Percentiles rank a stretch among this genome's conserved stretches.
These are phyloP conservation scores for Cerastoderma edule DNA, from an alignment of 2,888 invertebrate species.

Conservation along the genomic window DNA sequence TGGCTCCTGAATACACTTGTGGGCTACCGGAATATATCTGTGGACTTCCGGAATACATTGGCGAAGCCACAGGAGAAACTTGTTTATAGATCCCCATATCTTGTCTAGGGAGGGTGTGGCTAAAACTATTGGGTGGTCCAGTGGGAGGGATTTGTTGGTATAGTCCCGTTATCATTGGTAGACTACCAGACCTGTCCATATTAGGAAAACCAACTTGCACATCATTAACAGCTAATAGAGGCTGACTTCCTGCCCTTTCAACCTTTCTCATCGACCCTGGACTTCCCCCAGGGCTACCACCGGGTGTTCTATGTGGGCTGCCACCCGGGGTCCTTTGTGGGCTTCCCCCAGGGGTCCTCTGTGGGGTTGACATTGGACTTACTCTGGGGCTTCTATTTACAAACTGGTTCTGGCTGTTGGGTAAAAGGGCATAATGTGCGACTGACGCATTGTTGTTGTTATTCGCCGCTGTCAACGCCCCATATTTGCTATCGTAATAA, in stretches of 20 bases:
- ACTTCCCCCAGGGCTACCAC: slow-evolving; percentile 68
- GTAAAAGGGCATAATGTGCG: slow-evolving; percentile 21
- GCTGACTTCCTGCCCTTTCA: slow-evolving; percentile 79
- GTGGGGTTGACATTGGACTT: slow-evolving; percentile 32
- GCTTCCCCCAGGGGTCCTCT: slow-evolving; percentile 19
- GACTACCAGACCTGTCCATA: slow-evolving; percentile 83
- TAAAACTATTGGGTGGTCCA: slow-evolving; percentile 7
- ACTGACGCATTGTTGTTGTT: not conserved
- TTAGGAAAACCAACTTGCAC: slow-evolving; percentile 38
- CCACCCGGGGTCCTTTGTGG: slow-evolving; percentile 28
- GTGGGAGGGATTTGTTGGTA: slow-evolving; percentile 40
- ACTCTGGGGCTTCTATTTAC: slow-evolving; percentile 25
- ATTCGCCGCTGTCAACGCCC: slow-evolving; percentile 42
- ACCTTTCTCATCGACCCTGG: slow-evolving; percentile 65
- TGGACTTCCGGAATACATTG: not conserved
- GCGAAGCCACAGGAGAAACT: slow-evolving; percentile 33
- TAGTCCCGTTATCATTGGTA: slow-evolving; percentile 80
- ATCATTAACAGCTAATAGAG: slow-evolving; percentile 69
- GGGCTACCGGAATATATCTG: too few species aligned
- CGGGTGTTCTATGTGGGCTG: slow-evolving; percentile 59
- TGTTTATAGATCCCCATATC: slow-evolving; percentile 46
- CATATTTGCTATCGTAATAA: slow-evolving; percentile 79
- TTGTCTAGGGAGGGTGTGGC: slow-evolving; percentile 17
- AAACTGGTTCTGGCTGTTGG: not conserved
- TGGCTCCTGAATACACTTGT: not conserved